Evolutionary conservation across 1,140 invertebrate species (phyloP), one percentile per base, ranked within the genome.

Genomic region (Hirudo medicinalis): DNA sequence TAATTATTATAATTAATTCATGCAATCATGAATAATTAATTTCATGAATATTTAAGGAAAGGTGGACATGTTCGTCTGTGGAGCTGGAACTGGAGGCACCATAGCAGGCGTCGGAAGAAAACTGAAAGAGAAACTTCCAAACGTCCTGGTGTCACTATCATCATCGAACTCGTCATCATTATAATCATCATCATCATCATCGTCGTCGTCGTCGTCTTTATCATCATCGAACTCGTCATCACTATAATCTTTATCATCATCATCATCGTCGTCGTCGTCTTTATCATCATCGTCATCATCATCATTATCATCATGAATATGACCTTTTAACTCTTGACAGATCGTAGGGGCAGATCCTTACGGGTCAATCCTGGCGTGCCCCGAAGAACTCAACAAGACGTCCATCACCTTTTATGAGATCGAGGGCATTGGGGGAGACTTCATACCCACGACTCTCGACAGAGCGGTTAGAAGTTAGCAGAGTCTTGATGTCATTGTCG

Each of bases 401-500:
- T 85, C 88, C 29, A 79, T 86, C 0, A 79, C 82, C 0, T 87
- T 87, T 72, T 95, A 94, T 79, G 91, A 96, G 82, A 89, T 90
- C 8, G 89, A 90, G 79, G 89, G 89, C 11, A 87, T 89, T 75
- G 89, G 90, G 15, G 98, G 99, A 81, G 95, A 99, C 82, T 99
- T 99, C 80, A 83, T 96, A 63, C 96, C 96, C 11, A 68, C 67
- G 13, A 43, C 36, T 22, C 67, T 68, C 36, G 67, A 68, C 67
- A 29, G 67, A 32, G n/a, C 8, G n/a, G 67, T 68, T 13, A 68
- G 36, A n/a, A n/a, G n/a, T n/a, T n/a, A n/a, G n/a, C n/a, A n/a
- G n/a, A n/a, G n/a, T n/a, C n/a, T n/a, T n/a, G n/a, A 57, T 36
- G 32, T 3, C 2, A 36, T 36, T 13, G 11, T 49, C 43, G 13